Percentiles rank a stretch among this genome's conserved stretches.
These are phyloP conservation scores for Zaprionus nigranus DNA, from an alignment of 1,140 invertebrate species.

Conservation along the genomic window DNA sequence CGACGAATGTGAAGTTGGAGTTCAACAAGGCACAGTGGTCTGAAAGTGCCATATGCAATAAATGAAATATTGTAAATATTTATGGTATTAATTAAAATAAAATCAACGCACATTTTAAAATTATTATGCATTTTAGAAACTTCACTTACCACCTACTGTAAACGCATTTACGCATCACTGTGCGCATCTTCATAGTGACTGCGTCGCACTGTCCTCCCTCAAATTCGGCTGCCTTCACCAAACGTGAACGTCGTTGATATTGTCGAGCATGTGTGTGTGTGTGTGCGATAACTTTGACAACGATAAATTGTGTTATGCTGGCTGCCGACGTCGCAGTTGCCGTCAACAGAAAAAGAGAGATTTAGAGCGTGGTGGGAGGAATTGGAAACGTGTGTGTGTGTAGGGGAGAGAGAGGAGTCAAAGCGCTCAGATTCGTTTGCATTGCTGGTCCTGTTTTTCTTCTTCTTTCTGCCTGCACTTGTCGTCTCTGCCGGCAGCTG, in stretches of 20 bases:
- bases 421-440: conserved; percentile 53
- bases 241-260: conserved; percentile 28
- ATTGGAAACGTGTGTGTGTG: conserved; percentile 1
- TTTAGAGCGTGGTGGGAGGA: background rate
- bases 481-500: background rate
- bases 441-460: conserved; percentile 21
- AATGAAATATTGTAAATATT: background rate
- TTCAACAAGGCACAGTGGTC: conserved; percentile 40
- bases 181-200: conserved; percentile 19
- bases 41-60: background rate
- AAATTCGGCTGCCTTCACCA: conserved; percentile 31
- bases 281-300: conserved; percentile 57
- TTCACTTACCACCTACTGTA: background rate
- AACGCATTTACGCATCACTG: conserved; percentile 2
- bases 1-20: conserved; percentile 40
- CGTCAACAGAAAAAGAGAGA: conserved; percentile 6
- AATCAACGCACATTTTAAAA: background rate
- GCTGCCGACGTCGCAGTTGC: conserved; percentile 20
- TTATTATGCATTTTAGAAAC: background rate
- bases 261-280: conserved; percentile 28
- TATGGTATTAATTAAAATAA: background rate
- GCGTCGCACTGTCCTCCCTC: conserved; percentile 13
- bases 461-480: conserved; percentile 32
- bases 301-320: conserved; percentile 61
- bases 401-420: conserved; percentile 11